phyloP scores from a whole-genome alignment of 1,140 invertebrate species.

The Macrobrachium nipponense region DNA sequence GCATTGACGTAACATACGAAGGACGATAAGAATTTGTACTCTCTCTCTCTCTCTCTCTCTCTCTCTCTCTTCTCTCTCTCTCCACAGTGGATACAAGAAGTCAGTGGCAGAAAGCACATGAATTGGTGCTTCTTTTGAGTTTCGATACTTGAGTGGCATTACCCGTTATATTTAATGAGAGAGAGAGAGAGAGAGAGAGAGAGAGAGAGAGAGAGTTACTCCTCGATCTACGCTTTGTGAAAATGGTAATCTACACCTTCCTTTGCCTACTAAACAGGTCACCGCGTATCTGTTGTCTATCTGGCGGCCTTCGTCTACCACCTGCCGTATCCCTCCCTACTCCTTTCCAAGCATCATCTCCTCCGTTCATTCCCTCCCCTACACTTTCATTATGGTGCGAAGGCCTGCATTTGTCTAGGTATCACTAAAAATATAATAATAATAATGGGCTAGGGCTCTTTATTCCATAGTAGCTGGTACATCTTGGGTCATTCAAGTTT shows the following conservation, averaged over 20 bases:
- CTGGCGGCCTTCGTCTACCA: background rate
- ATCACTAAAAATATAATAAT: too few relatives aligned
- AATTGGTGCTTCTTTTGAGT: too few relatives aligned
- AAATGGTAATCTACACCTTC: background rate
- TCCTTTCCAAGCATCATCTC: background rate
- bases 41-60: slow-evolving; percentile 1
- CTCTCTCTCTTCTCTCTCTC: slow-evolving; percentile 23
- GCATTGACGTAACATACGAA: background rate
- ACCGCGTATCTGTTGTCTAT: background rate
- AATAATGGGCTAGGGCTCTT: too few relatives aligned
- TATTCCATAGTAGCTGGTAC: too few relatives aligned
- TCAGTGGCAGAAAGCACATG: too few relatives aligned
- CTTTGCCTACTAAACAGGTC: background rate
- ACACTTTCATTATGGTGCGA: background rate
- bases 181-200: too few relatives aligned
- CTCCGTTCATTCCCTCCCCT: background rate
- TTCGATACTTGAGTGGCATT: too few relatives aligned
- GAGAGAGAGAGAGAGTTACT: too few relatives aligned
- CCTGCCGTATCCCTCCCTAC: background rate
- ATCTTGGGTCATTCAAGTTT: too few relatives aligned
- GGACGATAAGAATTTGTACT: background rate
- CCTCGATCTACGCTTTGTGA: too few relatives aligned
- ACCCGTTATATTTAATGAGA: too few relatives aligned
- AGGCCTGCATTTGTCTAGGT: too few relatives aligned
- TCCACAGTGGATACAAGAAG: background rate